Base-by-base conservation (phyloP, 2,797 vertebrate species). In the Propithecus deckenii region DNA sequence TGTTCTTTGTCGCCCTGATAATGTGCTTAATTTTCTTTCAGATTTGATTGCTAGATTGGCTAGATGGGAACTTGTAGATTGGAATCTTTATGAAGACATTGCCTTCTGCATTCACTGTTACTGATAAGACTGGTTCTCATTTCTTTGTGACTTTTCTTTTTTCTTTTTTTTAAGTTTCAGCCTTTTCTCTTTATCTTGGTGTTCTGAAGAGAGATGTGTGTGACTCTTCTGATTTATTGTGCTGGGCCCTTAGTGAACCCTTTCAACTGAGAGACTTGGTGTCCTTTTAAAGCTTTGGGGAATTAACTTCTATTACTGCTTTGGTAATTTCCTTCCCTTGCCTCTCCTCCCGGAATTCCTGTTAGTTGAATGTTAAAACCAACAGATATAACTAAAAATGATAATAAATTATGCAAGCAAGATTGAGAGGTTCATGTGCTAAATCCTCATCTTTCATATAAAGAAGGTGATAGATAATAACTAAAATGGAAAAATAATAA, bases 301-400 rank as follows among this genome's bases (percentile, higher is more conserved):
- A 85, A 78, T 71, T 78, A 78, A 78, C 10, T 46, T 93, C 12
- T 93, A 15, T 81, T 97, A 75, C 9, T 23, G 18, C 59, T 55
- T 92, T 96, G 38, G 12, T 95, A 72, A 52, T 96, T 93, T 61
- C 14, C 11, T 78, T 83, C 35, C 9, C 14, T 79, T 25, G 76
- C 48, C 25, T 75, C 4, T 80, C 15, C 59, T 67, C 50, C 22
- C 76, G 28, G 28, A 83, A 79, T 74, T 86, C 28, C n/a, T 81
- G 41, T 84, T 93, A 61, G 69, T 55, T 90, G 43, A 86, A 86
- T 89, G 38, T 97, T 89, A 83, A 87, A 95, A 97, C 76, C 74
- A 80, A 11, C 72, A 22, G 32, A n/a, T 93, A 89, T 87, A 74
- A 78, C 15, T 94, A 69, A 95, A 84, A 83, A 74, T 78, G 22